These are phyloP conservation scores for Agrotis puta DNA, from an alignment of 2,888 invertebrate species.

Conservation along the genomic window DNA sequence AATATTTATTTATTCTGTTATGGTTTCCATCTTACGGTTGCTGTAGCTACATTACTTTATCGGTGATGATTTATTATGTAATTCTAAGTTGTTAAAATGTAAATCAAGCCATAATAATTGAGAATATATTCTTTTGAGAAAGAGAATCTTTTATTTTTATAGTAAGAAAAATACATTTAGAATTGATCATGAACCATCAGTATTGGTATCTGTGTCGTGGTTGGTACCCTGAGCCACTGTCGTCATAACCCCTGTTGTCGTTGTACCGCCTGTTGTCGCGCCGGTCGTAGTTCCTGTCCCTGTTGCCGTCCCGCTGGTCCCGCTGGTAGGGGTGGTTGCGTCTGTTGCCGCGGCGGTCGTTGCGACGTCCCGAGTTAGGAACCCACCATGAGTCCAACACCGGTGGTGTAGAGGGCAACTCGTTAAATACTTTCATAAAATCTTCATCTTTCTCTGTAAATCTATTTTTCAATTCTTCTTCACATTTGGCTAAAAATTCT, in stretches of 20 bases:
- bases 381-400: constrained; percentile 91
- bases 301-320: constrained; percentile 57
- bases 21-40: constrained; percentile 84
- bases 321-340: constrained; percentile 62
- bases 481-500: constrained; percentile 92
- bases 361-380: constrained; percentile 74
- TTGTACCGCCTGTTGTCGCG: constrained; percentile 45
- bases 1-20: constrained; percentile 89
- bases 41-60: constrained; percentile 89
- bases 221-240: constrained; percentile 63
- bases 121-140: constrained; percentile 91
- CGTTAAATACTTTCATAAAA: constrained; percentile 89
- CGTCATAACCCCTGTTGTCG: constrained; percentile 56
- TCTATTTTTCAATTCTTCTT: constrained; percentile 91
- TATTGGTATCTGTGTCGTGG: constrained; percentile 70
- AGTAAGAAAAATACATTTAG: constrained; percentile 14
- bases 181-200: constrained; percentile 24
- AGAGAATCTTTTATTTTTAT: constrained; percentile 65
- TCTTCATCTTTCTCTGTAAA: constrained; percentile 92
- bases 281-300: constrained; percentile 64
- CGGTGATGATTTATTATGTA: constrained; percentile 90
- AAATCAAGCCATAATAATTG: constrained; percentile 91
- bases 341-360: constrained; percentile 76
- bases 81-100: constrained; percentile 91
- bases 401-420: constrained; percentile 88